These are phyloP conservation scores for Listronotus bonariensis DNA, from an alignment of 1,140 invertebrate species.

Conservation along the genomic window DNA sequence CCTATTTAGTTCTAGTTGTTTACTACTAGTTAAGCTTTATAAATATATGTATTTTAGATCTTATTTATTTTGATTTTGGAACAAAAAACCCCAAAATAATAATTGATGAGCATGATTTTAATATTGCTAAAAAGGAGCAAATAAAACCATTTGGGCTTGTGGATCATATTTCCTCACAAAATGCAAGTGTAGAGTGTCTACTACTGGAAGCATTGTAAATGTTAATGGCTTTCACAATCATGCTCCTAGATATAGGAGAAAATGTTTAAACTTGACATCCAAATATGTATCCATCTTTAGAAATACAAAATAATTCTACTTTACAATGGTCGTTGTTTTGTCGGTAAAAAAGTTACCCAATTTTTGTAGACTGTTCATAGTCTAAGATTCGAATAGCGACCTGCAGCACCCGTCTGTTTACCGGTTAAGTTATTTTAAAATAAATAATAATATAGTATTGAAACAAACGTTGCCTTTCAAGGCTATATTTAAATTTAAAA, in stretches of 20 bases:
- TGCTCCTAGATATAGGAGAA: constrained; percentile 24
- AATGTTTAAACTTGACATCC: constrained; percentile 25
- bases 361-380: too few relatives aligned
- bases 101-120: constrained; percentile 36
- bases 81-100: constrained; percentile 42
- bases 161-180: constrained; percentile 35
- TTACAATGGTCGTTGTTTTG: too few relatives aligned
- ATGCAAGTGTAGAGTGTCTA: constrained; percentile 37
- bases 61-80: constrained; percentile 35
- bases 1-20: background rate
- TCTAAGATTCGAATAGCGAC: too few relatives aligned
- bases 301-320: background rate
- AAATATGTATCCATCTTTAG: constrained; percentile 32
- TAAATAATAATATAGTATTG: too few relatives aligned
- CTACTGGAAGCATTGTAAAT: constrained; percentile 32
- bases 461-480: too few relatives aligned
- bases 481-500: too few relatives aligned
- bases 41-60: constrained; percentile 29
- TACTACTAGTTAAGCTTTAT: background rate
- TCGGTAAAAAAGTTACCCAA: too few relatives aligned
- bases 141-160: constrained; percentile 41
- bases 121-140: constrained; percentile 23
- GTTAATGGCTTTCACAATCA: constrained; percentile 43
- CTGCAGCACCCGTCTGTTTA: too few relatives aligned
- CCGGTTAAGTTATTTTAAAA: too few relatives aligned